Conservation (phyloP, 2,888 invertebrate genomes). For the Muschampia plurimacula region DNA sequence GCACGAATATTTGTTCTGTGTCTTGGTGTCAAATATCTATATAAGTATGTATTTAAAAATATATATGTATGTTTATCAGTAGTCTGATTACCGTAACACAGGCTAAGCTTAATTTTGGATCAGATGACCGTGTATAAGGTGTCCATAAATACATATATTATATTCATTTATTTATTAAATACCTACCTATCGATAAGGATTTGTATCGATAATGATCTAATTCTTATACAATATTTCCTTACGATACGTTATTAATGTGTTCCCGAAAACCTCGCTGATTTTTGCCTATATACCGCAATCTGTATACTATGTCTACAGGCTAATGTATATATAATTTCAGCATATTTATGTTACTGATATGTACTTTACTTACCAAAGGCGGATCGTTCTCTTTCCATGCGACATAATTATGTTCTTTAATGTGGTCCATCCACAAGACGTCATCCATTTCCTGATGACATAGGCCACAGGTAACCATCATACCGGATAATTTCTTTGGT, state of each 20-base stretch:
- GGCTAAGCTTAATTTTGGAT: too few relatives aligned
- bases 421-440: slow-evolving; percentile 74
- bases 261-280: background rate
- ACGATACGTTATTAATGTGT: background rate
- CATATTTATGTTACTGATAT: background rate
- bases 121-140: too few relatives aligned
- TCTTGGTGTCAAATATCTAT: too few relatives aligned
- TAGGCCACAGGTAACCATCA: slow-evolving; percentile 50
- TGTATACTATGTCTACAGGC: too few relatives aligned
- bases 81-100: too few relatives aligned
- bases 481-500: background rate
- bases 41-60: too few relatives aligned
- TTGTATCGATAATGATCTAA: background rate
- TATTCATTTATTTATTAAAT: too few relatives aligned
- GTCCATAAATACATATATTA: too few relatives aligned
- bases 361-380: slow-evolving; percentile 71
- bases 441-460: slow-evolving; percentile 68
- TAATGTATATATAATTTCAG: too few relatives aligned
- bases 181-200: too few relatives aligned
- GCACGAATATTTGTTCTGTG: too few relatives aligned
- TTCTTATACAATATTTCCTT: background rate
- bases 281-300: background rate
- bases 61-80: too few relatives aligned
- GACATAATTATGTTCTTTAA: slow-evolving; percentile 82
- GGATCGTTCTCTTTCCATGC: slow-evolving; percentile 83